phyloP scores from a whole-genome alignment of 2,888 invertebrate species.

The Agrypnus murinus region DNA sequence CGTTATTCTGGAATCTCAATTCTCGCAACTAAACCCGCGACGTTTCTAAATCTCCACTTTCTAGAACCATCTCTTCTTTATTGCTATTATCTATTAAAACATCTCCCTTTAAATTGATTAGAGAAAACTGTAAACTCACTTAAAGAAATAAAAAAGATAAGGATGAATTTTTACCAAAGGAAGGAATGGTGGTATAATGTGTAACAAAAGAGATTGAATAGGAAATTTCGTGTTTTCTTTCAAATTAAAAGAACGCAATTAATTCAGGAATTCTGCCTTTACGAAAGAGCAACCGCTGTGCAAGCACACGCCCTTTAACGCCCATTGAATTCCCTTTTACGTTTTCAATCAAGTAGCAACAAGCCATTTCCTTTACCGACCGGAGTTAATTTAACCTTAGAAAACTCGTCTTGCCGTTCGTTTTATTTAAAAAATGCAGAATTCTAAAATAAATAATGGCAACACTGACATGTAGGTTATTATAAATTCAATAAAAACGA shows the following conservation, averaged over 20 bases:
- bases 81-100: too few species aligned
- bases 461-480: conserved; percentile 21
- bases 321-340: conserved; percentile 52
- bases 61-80: too few species aligned
- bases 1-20: too few species aligned
- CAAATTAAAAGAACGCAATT: conserved; percentile 24
- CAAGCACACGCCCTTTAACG: conserved; percentile 50
- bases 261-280: conserved; percentile 24
- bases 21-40: too few species aligned
- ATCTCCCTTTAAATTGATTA: too few species aligned
- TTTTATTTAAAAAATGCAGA: conserved; percentile 23
- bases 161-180: too few species aligned
- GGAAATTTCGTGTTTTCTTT: conserved; percentile 3
- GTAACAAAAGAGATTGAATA: neutral
- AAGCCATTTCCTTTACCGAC: conserved; percentile 43
- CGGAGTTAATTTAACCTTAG: conserved; percentile 39
- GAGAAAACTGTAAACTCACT: too few species aligned
- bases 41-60: too few species aligned
- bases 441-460: conserved; percentile 26
- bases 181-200: too few species aligned
- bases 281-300: conserved; percentile 39
- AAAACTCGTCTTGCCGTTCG: conserved; percentile 22
- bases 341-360: conserved; percentile 50
- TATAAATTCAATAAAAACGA: conserved; percentile 33
- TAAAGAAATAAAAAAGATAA: too few species aligned